Conservation (phyloP, 1,140 invertebrate genomes). For the Hyphantria cunea region DNA sequence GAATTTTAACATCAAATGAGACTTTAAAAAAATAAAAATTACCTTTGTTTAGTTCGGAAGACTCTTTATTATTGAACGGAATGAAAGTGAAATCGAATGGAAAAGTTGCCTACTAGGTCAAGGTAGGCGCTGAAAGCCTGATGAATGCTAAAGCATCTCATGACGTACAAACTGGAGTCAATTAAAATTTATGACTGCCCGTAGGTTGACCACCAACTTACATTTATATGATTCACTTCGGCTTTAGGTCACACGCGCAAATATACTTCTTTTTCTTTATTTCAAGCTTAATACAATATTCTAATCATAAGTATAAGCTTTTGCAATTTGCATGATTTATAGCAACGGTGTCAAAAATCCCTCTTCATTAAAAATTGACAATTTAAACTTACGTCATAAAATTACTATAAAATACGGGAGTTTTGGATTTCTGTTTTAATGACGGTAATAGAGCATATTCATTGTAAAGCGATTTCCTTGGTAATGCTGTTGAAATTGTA, state of each 20-base stretch:
- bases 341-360: conserved; percentile 46
- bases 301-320: too few relatives aligned
- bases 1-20: too few relatives aligned
- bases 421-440: conserved; percentile 53
- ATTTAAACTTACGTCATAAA: conserved; percentile 58
- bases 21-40: too few relatives aligned
- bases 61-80: background rate
- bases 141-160: background rate
- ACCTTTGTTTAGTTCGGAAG: background rate
- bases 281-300: too few relatives aligned
- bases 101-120: background rate
- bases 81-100: background rate
- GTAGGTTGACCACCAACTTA: too few relatives aligned
- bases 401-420: conserved; percentile 52
- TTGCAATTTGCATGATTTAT: too few relatives aligned
- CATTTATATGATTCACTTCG: too few relatives aligned
- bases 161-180: background rate
- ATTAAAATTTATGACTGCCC: background rate
- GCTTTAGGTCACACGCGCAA: too few relatives aligned
- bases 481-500: conserved; percentile 55
- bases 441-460: conserved; percentile 48
- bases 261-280: too few relatives aligned
- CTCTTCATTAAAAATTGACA: conserved; percentile 52
- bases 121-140: background rate
- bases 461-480: conserved; percentile 75